These are phyloP conservation scores for Cynaeus angustus DNA, from an alignment of 2,888 invertebrate species.

Conservation along the genomic window DNA sequence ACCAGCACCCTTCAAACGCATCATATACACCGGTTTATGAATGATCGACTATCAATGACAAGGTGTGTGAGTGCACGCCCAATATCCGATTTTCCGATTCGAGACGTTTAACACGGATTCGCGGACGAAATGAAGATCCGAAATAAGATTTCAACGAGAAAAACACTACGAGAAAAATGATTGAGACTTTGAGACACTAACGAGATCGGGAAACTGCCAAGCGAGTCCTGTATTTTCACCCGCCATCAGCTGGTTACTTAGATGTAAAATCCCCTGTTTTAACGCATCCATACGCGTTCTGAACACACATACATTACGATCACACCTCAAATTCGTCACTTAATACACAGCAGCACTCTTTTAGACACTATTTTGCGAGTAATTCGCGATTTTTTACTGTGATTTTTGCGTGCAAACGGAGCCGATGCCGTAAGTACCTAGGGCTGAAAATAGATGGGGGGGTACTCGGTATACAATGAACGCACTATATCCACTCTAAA, in stretches of 20 bases:
- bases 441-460: conserved; percentile 83
- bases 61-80: conserved; percentile 71
- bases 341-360: conserved; percentile 41
- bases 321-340: conserved; percentile 66
- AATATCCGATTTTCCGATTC: conserved; percentile 58
- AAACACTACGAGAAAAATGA: conserved; percentile 59
- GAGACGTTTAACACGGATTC: conserved; percentile 36
- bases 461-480: conserved; percentile 67
- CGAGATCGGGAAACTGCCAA: conserved; percentile 68
- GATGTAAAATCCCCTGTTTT: conserved; percentile 74
- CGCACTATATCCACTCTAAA: not conserved
- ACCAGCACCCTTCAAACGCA: conserved; percentile 63
- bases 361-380: conserved; percentile 46
- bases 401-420: conserved; percentile 78
- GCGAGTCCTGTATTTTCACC: conserved; percentile 71
- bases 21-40: conserved; percentile 66
- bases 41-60: conserved; percentile 69
- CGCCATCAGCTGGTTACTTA: conserved; percentile 73
- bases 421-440: conserved; percentile 80
- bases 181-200: conserved; percentile 56
- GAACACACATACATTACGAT: conserved; percentile 73
- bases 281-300: conserved; percentile 73
- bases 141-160: conserved; percentile 46
- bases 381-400: conserved; percentile 66
- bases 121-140: conserved; percentile 26